phyloP scores from a whole-genome alignment of 2,797 vertebrate genomes.

The Perodicticus potto region DNA sequence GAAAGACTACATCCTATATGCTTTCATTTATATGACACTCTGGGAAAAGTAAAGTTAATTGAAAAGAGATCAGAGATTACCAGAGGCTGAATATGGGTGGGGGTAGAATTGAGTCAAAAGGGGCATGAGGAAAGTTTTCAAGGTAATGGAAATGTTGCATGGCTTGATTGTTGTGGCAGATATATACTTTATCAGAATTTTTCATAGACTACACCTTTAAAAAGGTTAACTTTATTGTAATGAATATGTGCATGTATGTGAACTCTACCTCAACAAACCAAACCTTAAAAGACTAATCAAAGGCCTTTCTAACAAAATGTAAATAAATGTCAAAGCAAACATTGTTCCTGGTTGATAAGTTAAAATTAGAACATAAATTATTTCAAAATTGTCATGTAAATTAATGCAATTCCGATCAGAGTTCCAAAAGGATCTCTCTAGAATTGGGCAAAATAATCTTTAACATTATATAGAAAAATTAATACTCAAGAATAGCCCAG shows the following conservation, averaged over 20 bases:
- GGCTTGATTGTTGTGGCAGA: neutral
- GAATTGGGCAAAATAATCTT: slow-evolving; percentile 42
- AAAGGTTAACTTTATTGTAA: neutral
- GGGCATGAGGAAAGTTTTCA: neutral
- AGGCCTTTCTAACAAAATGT: neutral
- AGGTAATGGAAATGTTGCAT: neutral
- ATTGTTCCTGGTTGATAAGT: neutral
- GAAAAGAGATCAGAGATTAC: neutral
- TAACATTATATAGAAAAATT: slow-evolving; percentile 20
- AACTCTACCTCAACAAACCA: neutral
- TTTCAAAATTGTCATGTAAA: neutral
- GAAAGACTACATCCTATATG: neutral
- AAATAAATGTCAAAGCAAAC: neutral
- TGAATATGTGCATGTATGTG: neutral
- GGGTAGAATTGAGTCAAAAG: neutral
- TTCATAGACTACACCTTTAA: neutral
- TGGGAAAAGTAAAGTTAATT: neutral
- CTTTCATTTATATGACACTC: neutral
- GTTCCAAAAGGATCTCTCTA: neutral
- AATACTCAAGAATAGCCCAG: neutral
- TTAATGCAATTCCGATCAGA: neutral
- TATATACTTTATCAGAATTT: neutral
- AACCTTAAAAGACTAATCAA: neutral
- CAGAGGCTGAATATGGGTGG: neutral
- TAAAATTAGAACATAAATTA: slow-evolving; percentile 35